These are phyloP conservation scores for Petroica traversi DNA, from an alignment of 2,113 vertebrate species.

Conservation along the genomic window DNA sequence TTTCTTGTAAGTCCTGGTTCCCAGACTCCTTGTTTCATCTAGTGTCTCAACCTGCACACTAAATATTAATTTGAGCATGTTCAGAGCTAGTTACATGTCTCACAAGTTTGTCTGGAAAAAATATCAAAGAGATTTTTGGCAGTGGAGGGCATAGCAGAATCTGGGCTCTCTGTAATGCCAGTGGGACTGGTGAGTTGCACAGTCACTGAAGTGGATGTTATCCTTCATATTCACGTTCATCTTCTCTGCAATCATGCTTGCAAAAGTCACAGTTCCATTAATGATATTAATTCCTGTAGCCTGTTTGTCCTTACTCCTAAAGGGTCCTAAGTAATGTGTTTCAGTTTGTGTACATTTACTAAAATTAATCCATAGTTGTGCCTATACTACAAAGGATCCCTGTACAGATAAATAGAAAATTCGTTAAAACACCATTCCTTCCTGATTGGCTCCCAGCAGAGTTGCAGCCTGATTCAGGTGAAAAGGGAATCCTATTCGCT, in stretches of 20 bases:
- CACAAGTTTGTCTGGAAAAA: not conserved
- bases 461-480: not conserved
- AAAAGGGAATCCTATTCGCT: not conserved
- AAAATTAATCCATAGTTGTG: not conserved
- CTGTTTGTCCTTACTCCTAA: not conserved
- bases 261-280: not conserved
- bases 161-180: not conserved
- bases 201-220: not conserved
- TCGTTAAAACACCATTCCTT: not conserved
- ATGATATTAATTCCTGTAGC: not conserved
- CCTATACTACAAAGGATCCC: not conserved
- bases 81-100: not conserved
- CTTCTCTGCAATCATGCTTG: not conserved
- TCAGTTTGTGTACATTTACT: not conserved
- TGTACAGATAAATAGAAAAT: not conserved
- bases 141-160: not conserved
- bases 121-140: not conserved
- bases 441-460: not conserved
- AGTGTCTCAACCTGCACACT: not conserved
- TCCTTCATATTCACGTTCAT: not conserved
- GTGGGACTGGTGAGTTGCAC: not conserved
- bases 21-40: not conserved
- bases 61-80: not conserved
- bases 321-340: not conserved
- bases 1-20: not conserved